Evolutionary conservation across 2,113 vertebrate genomes (phyloP).

Genomic region (Brachyhypopomus gauderio): DNA sequence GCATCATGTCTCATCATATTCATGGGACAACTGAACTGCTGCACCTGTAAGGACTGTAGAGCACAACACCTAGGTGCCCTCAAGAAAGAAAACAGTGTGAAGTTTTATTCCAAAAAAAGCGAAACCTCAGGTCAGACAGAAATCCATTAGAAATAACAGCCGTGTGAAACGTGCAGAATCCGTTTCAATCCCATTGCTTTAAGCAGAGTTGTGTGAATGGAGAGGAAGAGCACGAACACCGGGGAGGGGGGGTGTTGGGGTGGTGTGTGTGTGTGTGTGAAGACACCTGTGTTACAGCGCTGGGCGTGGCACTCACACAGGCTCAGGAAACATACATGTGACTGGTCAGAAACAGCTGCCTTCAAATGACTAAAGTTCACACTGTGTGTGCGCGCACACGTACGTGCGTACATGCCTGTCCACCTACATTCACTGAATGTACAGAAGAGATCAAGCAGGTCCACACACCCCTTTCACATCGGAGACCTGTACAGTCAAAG

Average conservation of each 20-base stretch:
- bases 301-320: not conserved
- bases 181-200: too few species aligned
- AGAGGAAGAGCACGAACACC: too few species aligned
- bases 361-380: constrained; percentile 40
- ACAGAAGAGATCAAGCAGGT: too few species aligned
- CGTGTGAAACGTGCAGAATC: too few species aligned
- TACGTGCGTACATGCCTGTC: not conserved
- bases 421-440: constrained; percentile 2
- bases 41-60: not conserved
- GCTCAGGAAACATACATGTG: constrained; percentile 3
- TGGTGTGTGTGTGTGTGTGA: too few species aligned
- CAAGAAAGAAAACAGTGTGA: not conserved
- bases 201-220: too few species aligned
- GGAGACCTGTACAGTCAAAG: not conserved
- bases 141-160: too few species aligned
- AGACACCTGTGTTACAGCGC: too few species aligned
- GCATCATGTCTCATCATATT: not conserved
- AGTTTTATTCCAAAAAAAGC: not conserved
- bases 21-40: not conserved
- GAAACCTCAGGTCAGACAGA: not conserved
- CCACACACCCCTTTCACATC: too few species aligned
- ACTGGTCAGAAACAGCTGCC: not conserved
- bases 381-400: not conserved
- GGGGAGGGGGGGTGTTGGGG: too few species aligned
- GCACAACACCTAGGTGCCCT: not conserved